Evolutionary conservation across 2,113 vertebrate species (phyloP), one percentile per base, ranked within the genome.

Genomic region (Gobio gobio): DNA sequence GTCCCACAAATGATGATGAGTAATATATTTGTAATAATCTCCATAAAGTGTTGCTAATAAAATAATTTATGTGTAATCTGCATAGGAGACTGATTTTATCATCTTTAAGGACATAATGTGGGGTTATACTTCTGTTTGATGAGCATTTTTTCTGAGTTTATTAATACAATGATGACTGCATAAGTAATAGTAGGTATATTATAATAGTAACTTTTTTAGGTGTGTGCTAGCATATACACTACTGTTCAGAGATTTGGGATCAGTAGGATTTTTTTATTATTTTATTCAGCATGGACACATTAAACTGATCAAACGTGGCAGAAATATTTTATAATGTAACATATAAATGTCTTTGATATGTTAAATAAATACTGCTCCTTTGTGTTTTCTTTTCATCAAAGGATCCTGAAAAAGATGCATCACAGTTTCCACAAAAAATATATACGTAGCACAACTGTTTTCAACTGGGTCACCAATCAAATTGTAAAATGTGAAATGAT

Each of bases 1-100:
- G 68, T 51, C 64, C 22, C 74, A 20, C n/a, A 83, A 49, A 78
- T 64, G 14, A 86, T 74, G 29, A 43, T 4, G 51, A 51, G 45
- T 51, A 49, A 66, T 78, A 68, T 74, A 54, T 72, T 36, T 70
- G 40, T 86, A 79, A 81, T 84, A 74, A 87, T 87, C 54, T 83
- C 83, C 51, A 63, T 70, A 40, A 82, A 85, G 47, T 64, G 85
- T 58, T 72, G n/a, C n/a, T n/a, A n/a, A n/a, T n/a, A n/a, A n/a
- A n/a, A 33, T 29, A 4, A 29, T 54, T 74, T 5, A 47, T 3
- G 2, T 74, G 2, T 74, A 36, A 68, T 45, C 20, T n/a, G 40
- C 68, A 45, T 22, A n/a, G 20, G 68, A 45, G 10, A 72, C 20
- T 36, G 29, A n/a, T 45, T 72, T n/a, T 45, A 72, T n/a, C 20